Percentiles rank a stretch among this genome's conserved stretches.
Conservation (phyloP, 2,113 vertebrate genomes). For the Leptobrachium ailaonicum region DNA sequence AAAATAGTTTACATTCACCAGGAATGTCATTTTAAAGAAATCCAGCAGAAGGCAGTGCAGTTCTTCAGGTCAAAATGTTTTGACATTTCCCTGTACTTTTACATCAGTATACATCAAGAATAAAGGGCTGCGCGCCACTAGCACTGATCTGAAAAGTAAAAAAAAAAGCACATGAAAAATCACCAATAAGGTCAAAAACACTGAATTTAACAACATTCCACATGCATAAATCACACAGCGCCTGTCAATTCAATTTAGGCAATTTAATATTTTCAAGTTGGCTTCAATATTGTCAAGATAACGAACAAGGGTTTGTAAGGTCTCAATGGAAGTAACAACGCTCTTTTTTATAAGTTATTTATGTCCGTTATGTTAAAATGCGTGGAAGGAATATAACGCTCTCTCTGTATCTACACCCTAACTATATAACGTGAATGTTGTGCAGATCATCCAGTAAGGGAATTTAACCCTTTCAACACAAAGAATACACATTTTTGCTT, state of each 20-base stretch:
- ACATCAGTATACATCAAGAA: slow-evolving; percentile 41
- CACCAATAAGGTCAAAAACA: slow-evolving; percentile 41
- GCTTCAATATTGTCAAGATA: slow-evolving; percentile 32
- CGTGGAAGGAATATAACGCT: too few relatives aligned
- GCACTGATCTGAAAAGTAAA: neutral
- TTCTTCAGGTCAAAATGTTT: slow-evolving; percentile 16
- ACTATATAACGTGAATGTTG: too few relatives aligned
- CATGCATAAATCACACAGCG: slow-evolving; percentile 33
- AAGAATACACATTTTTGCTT: too few relatives aligned
- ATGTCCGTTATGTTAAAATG: too few relatives aligned
- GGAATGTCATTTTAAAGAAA: neutral
- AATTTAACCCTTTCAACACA: too few relatives aligned
- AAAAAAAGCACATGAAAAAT: slow-evolving; percentile 38
- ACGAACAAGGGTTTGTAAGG: slow-evolving; percentile 19
- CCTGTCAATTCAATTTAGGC: slow-evolving; percentile 36
- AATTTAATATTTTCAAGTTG: slow-evolving; percentile 28
- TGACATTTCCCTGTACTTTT: slow-evolving; percentile 20
- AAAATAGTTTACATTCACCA: neutral
- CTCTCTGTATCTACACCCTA: too few relatives aligned
- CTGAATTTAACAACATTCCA: slow-evolving; percentile 33
- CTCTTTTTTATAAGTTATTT: slow-evolving; percentile 1
- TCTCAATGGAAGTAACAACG: slow-evolving; percentile 15
- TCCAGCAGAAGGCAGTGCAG: slow-evolving; percentile 36
- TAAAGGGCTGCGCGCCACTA: slow-evolving; percentile 30
- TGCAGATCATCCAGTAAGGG: too few relatives aligned